Evolutionary conservation across 2,888 invertebrate genomes (phyloP).

Genomic region (Xanthorhoe designata): DNA sequence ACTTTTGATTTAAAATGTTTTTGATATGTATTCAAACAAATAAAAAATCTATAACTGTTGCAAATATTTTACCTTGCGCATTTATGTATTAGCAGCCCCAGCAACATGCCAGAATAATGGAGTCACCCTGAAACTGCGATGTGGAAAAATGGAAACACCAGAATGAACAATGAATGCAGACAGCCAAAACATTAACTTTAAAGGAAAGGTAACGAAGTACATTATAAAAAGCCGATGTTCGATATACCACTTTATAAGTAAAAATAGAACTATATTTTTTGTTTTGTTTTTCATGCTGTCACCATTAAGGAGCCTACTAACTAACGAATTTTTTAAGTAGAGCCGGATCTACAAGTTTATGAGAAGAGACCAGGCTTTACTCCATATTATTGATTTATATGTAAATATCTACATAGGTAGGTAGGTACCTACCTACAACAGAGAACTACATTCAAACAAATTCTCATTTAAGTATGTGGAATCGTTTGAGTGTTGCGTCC

Average conservation of each 20-base stretch:
- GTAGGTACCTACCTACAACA: too few relatives aligned
- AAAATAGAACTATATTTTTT: neutral
- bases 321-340: neutral
- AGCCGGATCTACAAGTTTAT: too few relatives aligned
- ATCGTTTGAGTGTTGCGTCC: neutral
- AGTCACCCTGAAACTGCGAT: slow-evolving; percentile 24
- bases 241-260: neutral
- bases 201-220: neutral
- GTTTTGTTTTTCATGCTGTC: slow-evolving; percentile 25
- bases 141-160: slow-evolving; percentile 22
- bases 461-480: neutral
- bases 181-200: neutral
- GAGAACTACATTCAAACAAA: neutral
- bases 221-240: neutral
- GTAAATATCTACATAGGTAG: too few relatives aligned
- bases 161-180: slow-evolving; percentile 9
- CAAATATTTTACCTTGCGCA: slow-evolving; percentile 11
- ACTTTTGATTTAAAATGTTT: too few relatives aligned
- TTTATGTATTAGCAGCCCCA: slow-evolving; percentile 7
- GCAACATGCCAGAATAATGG: slow-evolving; percentile 14
- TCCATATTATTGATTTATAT: too few relatives aligned
- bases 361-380: neutral
- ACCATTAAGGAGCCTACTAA: slow-evolving; percentile 6
- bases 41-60: neutral
- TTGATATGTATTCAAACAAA: neutral